phyloP scores from a whole-genome alignment of 2,888 invertebrate genomes.

The Drosophila mercatorum region DNA sequence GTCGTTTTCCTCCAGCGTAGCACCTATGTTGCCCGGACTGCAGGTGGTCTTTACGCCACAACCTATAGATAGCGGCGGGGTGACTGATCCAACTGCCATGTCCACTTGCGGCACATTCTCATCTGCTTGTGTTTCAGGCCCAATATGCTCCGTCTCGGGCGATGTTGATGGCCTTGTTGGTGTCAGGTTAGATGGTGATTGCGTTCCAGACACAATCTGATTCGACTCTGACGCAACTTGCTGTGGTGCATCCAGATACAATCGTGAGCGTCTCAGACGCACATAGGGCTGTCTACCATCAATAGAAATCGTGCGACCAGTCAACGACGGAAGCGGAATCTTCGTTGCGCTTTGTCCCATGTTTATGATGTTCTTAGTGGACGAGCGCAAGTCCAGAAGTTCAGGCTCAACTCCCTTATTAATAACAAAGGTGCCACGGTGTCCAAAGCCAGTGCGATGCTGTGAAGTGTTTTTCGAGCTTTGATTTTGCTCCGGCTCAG shows the following conservation, averaged over 20 bases:
- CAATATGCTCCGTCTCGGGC: neutral
- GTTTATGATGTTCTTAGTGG: neutral
- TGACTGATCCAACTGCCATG: neutral
- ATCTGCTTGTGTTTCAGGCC: constrained; percentile 45
- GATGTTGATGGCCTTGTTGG: neutral
- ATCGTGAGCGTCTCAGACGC: neutral
- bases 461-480: neutral
- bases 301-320: neutral
- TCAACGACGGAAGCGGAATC: neutral
- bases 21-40: neutral
- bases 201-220: constrained; percentile 47
- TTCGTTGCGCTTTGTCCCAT: neutral
- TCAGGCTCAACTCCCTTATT: neutral
- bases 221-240: neutral
- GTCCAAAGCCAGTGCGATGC: neutral
- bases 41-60: constrained; percentile 28
- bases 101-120: neutral
- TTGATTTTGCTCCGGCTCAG: neutral
- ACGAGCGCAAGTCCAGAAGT: neutral
- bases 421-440: constrained; percentile 1
- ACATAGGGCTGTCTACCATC: neutral
- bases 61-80: neutral
- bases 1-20: constrained; percentile 17
- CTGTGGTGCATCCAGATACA: neutral
- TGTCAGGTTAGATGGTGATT: neutral